Conservation (phyloP, 2,888 invertebrate species). For the Penaeus monodon region DNA sequence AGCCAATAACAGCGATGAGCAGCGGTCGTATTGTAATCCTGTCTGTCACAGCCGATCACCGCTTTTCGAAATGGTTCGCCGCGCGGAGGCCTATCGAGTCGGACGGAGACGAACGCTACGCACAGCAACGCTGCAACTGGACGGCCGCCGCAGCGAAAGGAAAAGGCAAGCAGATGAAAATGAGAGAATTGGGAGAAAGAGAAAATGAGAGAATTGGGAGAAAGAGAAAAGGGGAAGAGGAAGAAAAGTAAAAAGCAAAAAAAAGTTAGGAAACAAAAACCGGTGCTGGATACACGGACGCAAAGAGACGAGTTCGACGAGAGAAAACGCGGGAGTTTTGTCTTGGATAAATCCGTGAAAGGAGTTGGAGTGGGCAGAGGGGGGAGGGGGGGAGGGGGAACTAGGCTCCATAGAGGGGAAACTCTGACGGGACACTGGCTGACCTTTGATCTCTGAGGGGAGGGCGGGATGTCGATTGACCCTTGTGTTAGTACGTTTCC, state of each 20-base stretch:
- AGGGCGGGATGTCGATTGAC: no score
- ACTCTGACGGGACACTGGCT: not conserved
- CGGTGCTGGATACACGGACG: not conserved
- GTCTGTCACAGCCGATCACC: slow-evolving; percentile 2
- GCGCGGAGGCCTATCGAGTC: not conserved
- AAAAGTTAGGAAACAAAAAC: not conserved
- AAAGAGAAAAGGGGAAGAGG: not conserved
- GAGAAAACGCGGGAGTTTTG: no score
- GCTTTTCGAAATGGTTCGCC: slow-evolving; percentile 12
- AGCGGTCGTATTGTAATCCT: slow-evolving; percentile 46
- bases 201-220: not conserved
- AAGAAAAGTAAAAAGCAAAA: no score
- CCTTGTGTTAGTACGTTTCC: no score
- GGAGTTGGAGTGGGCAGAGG: no score
- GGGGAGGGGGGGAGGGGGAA: not conserved
- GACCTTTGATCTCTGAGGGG: no score
- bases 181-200: no score
- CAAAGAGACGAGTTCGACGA: no score
- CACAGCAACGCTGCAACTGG: no score
- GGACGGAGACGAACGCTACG: not conserved
- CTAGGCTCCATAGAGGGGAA: not conserved
- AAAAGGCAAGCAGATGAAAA: no score
- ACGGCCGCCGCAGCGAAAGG: no score
- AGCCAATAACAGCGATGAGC: slow-evolving; percentile 54
- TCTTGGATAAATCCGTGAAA: no score